phyloP scores from a whole-genome alignment of 2,888 invertebrate species.

The Xanthorhoe spadicearia region DNA sequence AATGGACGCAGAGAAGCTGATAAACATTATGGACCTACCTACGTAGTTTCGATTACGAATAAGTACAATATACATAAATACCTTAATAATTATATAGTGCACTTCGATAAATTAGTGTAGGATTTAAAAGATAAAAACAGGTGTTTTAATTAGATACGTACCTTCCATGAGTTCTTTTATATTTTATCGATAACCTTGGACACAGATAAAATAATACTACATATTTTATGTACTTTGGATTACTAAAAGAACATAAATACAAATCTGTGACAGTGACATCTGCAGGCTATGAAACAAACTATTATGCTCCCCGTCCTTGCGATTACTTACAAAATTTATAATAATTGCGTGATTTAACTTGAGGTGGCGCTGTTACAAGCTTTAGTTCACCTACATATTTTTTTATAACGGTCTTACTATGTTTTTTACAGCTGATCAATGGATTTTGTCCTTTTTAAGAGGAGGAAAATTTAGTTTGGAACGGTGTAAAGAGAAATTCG shows the following conservation, averaged over 20 bases:
- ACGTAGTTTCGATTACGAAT: no score
- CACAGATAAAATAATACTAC: no score
- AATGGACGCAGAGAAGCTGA: no score
- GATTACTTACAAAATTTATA: not conserved
- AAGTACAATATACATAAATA: no score
- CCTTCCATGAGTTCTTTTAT: not conserved
- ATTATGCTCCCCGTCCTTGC: not conserved
- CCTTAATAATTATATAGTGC: no score
- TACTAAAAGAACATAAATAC: not conserved
- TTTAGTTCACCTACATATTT: no score
- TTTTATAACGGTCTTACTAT: no score
- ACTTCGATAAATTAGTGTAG: not conserved
- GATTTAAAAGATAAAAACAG: not conserved
- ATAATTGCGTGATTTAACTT: constrained; percentile 8
- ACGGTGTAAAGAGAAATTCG: constrained; percentile 82
- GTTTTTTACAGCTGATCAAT: no score
- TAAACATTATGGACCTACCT: no score
- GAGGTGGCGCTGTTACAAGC: constrained; percentile 29
- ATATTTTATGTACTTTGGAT: no score
- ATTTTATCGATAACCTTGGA: no score
- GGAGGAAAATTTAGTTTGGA: constrained; percentile 72
- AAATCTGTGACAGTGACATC: not conserved
- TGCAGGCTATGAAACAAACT: not conserved
- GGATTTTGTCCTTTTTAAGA: no score
- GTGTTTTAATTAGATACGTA: not conserved